Conservation (phyloP, 2,888 invertebrate genomes). For the Hermaeophaga mercurialis region DNA sequence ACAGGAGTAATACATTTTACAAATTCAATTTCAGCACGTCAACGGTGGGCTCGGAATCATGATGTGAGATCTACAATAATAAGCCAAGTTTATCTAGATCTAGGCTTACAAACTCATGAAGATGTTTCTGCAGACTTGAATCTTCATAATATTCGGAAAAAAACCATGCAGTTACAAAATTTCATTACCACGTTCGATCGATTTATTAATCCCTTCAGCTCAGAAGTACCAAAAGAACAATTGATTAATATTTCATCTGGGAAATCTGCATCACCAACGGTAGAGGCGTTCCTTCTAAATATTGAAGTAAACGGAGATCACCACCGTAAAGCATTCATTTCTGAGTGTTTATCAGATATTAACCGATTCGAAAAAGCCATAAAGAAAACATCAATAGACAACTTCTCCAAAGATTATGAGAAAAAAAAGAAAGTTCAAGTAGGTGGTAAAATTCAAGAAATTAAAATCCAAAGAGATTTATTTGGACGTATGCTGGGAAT, state of each 20-base stretch:
- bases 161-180: slow-evolving; percentile 24
- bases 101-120: slow-evolving; percentile 37
- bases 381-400: slow-evolving; percentile 37
- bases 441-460: slow-evolving; percentile 38
- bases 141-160: slow-evolving; percentile 36
- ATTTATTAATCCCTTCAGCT: slow-evolving; percentile 37
- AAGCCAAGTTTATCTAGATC: slow-evolving; percentile 35
- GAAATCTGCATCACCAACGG: slow-evolving; percentile 36
- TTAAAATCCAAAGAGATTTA: slow-evolving; percentile 15
- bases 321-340: slow-evolving; percentile 39
- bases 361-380: slow-evolving; percentile 42
- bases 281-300: slow-evolving; percentile 34
- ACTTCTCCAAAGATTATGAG: slow-evolving; percentile 35
- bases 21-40: slow-evolving; percentile 39
- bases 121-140: slow-evolving; percentile 42
- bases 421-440: slow-evolving; percentile 36
- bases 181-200: slow-evolving; percentile 31
- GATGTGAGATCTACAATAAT: slow-evolving; percentile 40
- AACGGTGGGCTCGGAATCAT: slow-evolving; percentile 44
- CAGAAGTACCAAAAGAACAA: slow-evolving; percentile 33
- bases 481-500: slow-evolving; percentile 25
- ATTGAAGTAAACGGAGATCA: slow-evolving; percentile 38
- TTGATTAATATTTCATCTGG: slow-evolving; percentile 39
- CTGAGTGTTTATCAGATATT: slow-evolving; percentile 38
- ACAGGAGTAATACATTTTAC: slow-evolving; percentile 27